Evolutionary conservation across 2,888 invertebrate genomes (phyloP).

Genomic region (Neoitamus cyanurus): DNA sequence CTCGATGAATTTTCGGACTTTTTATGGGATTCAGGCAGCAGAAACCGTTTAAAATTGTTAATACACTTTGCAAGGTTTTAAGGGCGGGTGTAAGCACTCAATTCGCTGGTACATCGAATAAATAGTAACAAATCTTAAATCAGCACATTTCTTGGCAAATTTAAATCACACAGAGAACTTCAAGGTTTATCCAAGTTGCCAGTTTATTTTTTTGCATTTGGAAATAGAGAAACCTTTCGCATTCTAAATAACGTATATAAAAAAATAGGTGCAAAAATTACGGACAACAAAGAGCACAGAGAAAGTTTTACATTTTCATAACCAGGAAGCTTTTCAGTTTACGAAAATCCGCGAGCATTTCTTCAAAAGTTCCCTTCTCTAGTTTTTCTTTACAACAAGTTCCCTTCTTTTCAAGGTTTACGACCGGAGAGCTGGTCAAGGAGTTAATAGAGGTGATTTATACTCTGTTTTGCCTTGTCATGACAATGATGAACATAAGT

Average conservation of each 20-base stretch:
- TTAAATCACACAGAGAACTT: too few relatives aligned
- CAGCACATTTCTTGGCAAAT: too few relatives aligned
- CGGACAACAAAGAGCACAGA: too few relatives aligned
- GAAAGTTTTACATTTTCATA: too few relatives aligned
- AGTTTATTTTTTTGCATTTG: too few relatives aligned
- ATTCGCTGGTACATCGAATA: background rate
- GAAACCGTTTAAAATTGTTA: background rate
- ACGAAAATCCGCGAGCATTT: background rate
- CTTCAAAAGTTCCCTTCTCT: background rate
- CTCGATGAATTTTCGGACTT: background rate
- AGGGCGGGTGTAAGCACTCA: background rate
- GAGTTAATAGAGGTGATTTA: slow-evolving; percentile 5
- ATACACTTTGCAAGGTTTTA: background rate
- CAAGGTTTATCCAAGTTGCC: background rate
- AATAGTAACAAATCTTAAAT: background rate
- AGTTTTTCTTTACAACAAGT: background rate
- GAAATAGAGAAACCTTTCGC: too few relatives aligned
- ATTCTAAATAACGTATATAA: too few relatives aligned
- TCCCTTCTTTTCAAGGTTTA: background rate
- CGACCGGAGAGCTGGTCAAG: background rate
- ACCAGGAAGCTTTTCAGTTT: background rate
- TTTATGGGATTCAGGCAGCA: background rate
- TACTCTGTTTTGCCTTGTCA: background rate
- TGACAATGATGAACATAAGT: slow-evolving; percentile 1
- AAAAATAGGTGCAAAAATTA: too few relatives aligned